These are phyloP conservation scores for Python bivittatus DNA, from an alignment of 2,113 vertebrate genomes.

Conservation along the genomic window DNA sequence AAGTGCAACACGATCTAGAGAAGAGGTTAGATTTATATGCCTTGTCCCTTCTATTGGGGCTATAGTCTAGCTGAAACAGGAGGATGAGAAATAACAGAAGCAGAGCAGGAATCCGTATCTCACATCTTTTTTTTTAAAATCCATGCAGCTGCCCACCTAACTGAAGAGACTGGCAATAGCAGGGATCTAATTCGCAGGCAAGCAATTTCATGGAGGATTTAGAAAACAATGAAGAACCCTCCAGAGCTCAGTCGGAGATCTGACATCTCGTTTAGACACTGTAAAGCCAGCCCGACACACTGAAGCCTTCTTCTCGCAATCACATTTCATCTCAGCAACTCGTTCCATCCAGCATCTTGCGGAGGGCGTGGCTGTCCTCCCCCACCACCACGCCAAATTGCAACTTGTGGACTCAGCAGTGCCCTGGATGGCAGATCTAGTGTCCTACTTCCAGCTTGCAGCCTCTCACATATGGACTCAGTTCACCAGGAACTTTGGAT, in stretches of 20 bases:
- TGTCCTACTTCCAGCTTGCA: constrained; percentile 2
- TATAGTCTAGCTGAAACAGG: background rate
- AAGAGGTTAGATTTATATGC: background rate
- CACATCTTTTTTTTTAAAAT: background rate
- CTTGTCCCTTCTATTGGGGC: background rate
- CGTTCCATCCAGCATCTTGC: background rate
- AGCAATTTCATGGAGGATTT: constrained; percentile 1
- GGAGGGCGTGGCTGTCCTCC: background rate
- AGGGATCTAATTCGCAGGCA: background rate
- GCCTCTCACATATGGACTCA: constrained; percentile 11
- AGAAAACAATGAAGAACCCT: constrained; percentile 16
- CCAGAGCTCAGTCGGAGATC: background rate
- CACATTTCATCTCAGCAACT: background rate
- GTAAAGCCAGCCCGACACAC: background rate
- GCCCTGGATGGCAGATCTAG: constrained; percentile 26
- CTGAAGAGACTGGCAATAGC: background rate
- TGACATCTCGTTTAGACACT: background rate
- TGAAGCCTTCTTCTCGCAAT: background rate
- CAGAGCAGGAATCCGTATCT: background rate
- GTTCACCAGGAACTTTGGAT: background rate
- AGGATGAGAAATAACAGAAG: background rate
- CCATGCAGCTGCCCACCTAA: background rate
- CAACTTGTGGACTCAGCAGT: constrained; percentile 8
- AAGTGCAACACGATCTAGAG: background rate
- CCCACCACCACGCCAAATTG: background rate